Conservation (phyloP, 2,888 invertebrate genomes). For the Tetragnatha montana region DNA sequence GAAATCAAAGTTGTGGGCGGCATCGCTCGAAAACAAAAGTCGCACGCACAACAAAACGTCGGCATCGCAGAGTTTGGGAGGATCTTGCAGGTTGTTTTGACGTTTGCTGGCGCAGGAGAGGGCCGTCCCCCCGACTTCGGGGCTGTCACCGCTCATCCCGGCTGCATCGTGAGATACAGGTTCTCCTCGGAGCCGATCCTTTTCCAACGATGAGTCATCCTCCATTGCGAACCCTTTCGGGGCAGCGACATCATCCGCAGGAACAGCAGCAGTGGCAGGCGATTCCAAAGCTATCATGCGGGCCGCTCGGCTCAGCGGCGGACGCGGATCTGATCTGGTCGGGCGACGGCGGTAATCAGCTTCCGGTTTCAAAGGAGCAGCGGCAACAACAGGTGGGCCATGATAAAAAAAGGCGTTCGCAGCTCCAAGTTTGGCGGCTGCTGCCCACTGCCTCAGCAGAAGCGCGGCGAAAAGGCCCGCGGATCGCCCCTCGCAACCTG, state of each 20-base stretch:
- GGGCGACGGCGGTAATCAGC: constrained; percentile 46
- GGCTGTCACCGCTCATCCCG: constrained; percentile 26
- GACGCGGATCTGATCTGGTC: constrained; percentile 57
- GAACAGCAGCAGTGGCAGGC: constrained; percentile 15
- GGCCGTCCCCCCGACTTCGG: neutral
- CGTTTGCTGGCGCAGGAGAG: too few relatives aligned
- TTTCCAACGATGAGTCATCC: constrained; percentile 14
- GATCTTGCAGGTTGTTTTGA: constrained; percentile 4
- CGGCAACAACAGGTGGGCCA: constrained; percentile 67
- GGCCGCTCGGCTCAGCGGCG: constrained; percentile 34
- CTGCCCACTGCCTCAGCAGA: constrained; percentile 51
- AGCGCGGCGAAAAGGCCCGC: constrained; percentile 47
- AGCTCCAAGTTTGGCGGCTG: constrained; percentile 62
- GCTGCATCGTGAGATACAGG: constrained; percentile 33
- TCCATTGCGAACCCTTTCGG: constrained; percentile 32
- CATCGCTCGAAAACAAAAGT: constrained; percentile 45
- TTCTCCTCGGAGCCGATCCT: constrained; percentile 4
- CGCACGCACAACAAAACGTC: constrained; percentile 50
- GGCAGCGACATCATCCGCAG: constrained; percentile 36
- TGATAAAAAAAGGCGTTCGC: constrained; percentile 61
- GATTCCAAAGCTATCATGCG: constrained; percentile 54
- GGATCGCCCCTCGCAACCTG: constrained; percentile 57
- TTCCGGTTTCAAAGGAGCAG: constrained; percentile 61
- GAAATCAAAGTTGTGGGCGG: neutral
- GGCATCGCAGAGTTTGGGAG: constrained; percentile 21